Evolutionary conservation across 37 sponge, comb jelly and placozoan species (phyloP).

Genomic region (Halisarca cf. caerulea): DNA sequence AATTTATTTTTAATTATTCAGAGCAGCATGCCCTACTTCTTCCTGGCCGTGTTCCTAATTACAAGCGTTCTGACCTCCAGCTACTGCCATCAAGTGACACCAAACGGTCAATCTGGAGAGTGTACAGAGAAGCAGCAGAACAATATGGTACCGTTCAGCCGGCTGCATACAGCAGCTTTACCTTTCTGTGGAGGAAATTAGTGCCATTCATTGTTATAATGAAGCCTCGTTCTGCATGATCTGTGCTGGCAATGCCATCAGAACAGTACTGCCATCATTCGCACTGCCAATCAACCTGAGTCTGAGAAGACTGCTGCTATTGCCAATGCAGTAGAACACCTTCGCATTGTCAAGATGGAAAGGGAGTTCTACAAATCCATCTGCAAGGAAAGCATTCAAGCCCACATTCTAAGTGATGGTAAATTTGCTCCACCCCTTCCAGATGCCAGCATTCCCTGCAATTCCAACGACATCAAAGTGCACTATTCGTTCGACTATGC

Average conservation of each 20-base stretch:
- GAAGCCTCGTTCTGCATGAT: too few species aligned
- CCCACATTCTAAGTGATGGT: background rate
- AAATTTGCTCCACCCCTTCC: background rate
- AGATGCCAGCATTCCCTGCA: background rate
- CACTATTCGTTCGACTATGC: slow-evolving; percentile 55
- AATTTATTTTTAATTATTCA: slow-evolving; percentile 19
- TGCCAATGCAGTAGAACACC: too few species aligned
- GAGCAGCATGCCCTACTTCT: slow-evolving; percentile 35
- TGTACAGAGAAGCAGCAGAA: background rate
- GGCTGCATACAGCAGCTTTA: slow-evolving; percentile 19
- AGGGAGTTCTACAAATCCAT: slow-evolving; percentile 6
- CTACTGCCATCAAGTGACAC: slow-evolving; percentile 31
- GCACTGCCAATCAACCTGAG: too few species aligned
- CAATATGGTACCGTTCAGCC: background rate
- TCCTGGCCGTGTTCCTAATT: slow-evolving; percentile 25
- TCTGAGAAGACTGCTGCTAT: too few species aligned
- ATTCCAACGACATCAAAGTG: slow-evolving; percentile 26
- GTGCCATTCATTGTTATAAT: slow-evolving; percentile 42
- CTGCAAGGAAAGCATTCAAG: background rate
- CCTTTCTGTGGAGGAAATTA: slow-evolving; percentile 34
- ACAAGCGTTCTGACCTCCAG: slow-evolving; percentile 24
- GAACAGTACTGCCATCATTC: too few species aligned
- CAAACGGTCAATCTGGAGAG: background rate
- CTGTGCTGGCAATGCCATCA: too few species aligned
- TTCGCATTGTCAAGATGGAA: background rate